Evolutionary conservation across 2,888 invertebrate genomes (phyloP).

Genomic region (Priocnemis perturbator): DNA sequence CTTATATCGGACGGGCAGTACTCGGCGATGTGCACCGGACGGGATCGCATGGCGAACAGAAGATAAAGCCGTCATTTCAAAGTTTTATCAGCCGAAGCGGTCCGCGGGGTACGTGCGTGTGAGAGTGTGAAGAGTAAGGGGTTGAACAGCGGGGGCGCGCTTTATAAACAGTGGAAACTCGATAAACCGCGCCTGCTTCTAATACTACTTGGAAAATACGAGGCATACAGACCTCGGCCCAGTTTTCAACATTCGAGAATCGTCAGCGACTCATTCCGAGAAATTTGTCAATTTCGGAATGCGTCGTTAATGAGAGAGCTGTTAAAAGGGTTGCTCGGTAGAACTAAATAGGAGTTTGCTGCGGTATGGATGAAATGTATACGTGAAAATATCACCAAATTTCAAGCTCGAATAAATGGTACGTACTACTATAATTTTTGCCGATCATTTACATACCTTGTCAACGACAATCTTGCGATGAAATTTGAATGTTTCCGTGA

Average conservation of each 20-base stretch:
- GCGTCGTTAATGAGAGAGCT: too few species aligned
- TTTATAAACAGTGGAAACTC: conserved; percentile 58
- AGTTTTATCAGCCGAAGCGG: conserved; percentile 51
- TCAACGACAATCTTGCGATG: too few species aligned
- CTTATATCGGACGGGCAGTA: conserved; percentile 26
- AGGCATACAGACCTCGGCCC: conserved; percentile 13
- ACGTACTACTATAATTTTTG: too few species aligned
- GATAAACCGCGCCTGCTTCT: conserved; percentile 45
- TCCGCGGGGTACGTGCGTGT: conserved; percentile 28
- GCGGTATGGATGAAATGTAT: too few species aligned
- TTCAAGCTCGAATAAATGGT: too few species aligned
- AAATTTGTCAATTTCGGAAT: too few species aligned
- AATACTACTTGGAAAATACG: conserved; percentile 29
- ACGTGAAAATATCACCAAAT: too few species aligned
- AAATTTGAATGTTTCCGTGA: too few species aligned
- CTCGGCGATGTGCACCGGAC: conserved; percentile 38
- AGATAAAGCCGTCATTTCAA: conserved; percentile 65
- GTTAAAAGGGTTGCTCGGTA: too few species aligned
- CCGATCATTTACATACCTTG: too few species aligned
- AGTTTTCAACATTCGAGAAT: neutral
- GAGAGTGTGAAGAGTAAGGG: conserved; percentile 31
- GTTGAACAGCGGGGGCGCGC: conserved; percentile 32
- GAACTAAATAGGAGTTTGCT: too few species aligned
- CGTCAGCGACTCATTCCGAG: too few species aligned
- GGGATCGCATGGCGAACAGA: conserved; percentile 54